A percentile compares a stretch with the other conserved stretches of the same genome.
These are phyloP conservation scores for Amblyjoppa fuscipennis DNA, from an alignment of 2,888 invertebrate species.

Conservation along the genomic window DNA sequence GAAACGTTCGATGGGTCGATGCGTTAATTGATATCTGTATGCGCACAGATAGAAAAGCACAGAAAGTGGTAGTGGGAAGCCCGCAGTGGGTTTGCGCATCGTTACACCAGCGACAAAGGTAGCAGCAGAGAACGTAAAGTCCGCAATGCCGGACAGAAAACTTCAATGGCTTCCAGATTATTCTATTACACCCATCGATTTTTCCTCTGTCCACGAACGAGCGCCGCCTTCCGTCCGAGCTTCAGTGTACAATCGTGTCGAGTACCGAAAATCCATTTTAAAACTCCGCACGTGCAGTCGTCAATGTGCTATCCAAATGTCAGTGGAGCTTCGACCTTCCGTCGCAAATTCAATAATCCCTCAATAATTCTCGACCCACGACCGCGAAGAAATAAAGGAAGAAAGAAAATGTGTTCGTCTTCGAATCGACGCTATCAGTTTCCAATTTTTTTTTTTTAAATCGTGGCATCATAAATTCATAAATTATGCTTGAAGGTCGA, in stretches of 20 bases:
- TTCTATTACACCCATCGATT: slow-evolving; percentile 81
- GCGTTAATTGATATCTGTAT: slow-evolving; percentile 22
- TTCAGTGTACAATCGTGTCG: neutral
- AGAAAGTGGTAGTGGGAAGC: slow-evolving; percentile 53
- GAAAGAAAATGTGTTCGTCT: neutral
- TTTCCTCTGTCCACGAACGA: slow-evolving; percentile 48
- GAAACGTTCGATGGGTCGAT: neutral
- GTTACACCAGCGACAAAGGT: slow-evolving; percentile 29
- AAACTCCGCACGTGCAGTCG: neutral
- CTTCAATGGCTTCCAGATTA: slow-evolving; percentile 81
- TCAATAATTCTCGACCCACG: neutral
- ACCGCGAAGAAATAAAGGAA: neutral
- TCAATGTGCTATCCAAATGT: neutral
- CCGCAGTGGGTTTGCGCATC: slow-evolving; percentile 29
- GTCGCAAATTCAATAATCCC: neutral
- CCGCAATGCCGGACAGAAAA: slow-evolving; percentile 63
- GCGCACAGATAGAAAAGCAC: neutral
- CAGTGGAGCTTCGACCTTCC: neutral
- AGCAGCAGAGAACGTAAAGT: slow-evolving; percentile 32
- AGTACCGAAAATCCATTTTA: slow-evolving; percentile 3
- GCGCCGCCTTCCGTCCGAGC: neutral
- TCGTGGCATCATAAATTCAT: neutral
- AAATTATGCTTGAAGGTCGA: too few relatives aligned
- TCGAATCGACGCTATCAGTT: neutral
- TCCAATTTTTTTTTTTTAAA: neutral